These are phyloP conservation scores for Lathronympha strigana DNA, from an alignment of 2,888 invertebrate genomes.

Conservation along the genomic window DNA sequence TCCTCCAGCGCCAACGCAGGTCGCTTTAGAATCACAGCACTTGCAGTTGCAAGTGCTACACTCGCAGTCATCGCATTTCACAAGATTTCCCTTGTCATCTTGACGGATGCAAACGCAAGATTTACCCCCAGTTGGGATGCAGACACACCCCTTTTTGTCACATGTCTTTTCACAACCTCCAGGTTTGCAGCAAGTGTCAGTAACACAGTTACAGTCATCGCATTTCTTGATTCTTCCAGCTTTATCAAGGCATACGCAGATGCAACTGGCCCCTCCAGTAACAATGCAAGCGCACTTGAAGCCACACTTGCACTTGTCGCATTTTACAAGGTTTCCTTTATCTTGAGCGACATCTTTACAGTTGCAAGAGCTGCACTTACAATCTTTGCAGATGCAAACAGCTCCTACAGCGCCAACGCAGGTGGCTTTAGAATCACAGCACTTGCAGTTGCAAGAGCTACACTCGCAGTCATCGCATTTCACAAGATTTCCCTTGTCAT, in stretches of 20 bases:
- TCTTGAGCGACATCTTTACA: conserved; percentile 19
- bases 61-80: conserved; percentile 51
- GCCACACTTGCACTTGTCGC: conserved; percentile 33
- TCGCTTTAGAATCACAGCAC: background rate
- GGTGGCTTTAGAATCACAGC: conserved; percentile 27
- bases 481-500: conserved; percentile 20
- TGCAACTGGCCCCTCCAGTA: conserved; percentile 50
- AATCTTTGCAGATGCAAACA: conserved; percentile 46
- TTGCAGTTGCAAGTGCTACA: conserved; percentile 42
- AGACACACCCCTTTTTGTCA: conserved; percentile 43
- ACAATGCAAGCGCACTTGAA: conserved; percentile 56
- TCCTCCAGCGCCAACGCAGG: conserved; percentile 31
- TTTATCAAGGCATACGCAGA: conserved; percentile 48
- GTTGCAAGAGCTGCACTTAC: conserved; percentile 42
- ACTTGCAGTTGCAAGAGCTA: conserved; percentile 52
- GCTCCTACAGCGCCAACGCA: no score
- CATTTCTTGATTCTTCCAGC: conserved; percentile 38
- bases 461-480: conserved; percentile 46
- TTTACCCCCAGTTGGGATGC: conserved; percentile 47
- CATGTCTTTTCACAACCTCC: conserved; percentile 41
- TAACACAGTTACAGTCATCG: conserved; percentile 26
- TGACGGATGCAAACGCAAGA: conserved; percentile 50
- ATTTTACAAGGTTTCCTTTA: background rate
- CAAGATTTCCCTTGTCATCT: conserved; percentile 41
- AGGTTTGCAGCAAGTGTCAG: conserved; percentile 4